Base-by-base conservation (phyloP, 2,888 invertebrate genomes). In the Tipula unca region DNA sequence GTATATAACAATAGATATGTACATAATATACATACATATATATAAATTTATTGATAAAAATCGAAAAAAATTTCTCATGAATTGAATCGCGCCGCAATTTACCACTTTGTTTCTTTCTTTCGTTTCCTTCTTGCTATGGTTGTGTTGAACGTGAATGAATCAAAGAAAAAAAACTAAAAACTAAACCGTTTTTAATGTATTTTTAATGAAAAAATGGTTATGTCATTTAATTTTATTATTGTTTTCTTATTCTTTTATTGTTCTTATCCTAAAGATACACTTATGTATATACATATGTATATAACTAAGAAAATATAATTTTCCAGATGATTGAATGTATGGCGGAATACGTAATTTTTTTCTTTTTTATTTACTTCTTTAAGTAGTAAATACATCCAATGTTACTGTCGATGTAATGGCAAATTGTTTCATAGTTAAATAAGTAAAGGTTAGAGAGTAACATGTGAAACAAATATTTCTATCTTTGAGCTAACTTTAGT, bases 161-260 rank as follows among this genome's bases (percentile, higher is more conserved):
- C 48, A n/a, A 17, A 48, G 17, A 48, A n/a, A n/a, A n/a, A n/a
- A n/a, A 48, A 17, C 25, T 25, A 39, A 39, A 32, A 39, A 39
- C 48, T 48, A n/a, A 69, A 69, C 25, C 69, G 69, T 48, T 69
- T 69, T 69, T 69, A 69, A 69, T 69, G 69, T 69, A 69, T 69
- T 69, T 69, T 69, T 69, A 69, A 69, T 69, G 69, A 69, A 69
- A 69, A 69, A 69, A 69, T 69, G 69, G 48, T 48, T 48, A 17
- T 17, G 25, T 69, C 69, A 69, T 69, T 69, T 69, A 69, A 25
- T 69, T 69, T 69, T 69, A 69, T 69, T 69, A 10, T 69, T 69
- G 0, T 69, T 25, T 69, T 25, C 10, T 69, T 69, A 69, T 25
- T 25, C 8, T 25, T 69, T 25, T 48, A n/a, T 48, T 48, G n/a